Evolutionary conservation across 2,888 invertebrate genomes (phyloP).

Genomic region (Thumatha senex): DNA sequence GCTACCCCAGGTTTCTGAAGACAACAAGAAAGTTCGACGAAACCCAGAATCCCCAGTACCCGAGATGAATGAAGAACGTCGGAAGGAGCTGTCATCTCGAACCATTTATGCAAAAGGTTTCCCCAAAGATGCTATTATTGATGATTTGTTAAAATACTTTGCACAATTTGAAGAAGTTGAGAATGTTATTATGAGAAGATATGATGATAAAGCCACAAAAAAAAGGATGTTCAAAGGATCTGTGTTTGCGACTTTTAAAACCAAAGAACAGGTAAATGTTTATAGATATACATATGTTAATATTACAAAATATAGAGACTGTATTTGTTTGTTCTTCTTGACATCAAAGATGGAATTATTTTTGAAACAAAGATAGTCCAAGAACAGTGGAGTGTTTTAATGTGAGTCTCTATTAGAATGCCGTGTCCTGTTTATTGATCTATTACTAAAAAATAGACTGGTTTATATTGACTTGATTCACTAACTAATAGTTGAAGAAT

Average conservation of each 20-base stretch:
- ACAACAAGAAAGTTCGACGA: conserved; percentile 88
- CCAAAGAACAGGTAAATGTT: conserved; percentile 84
- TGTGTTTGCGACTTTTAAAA: conserved; percentile 93
- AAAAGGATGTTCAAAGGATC: conserved; percentile 94
- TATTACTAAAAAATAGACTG: too few relatives aligned
- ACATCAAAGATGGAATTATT: too few relatives aligned
- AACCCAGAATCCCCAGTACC: conserved; percentile 90
- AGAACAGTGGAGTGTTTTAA: too few relatives aligned
- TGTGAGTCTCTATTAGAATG: too few relatives aligned
- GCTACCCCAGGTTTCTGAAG: conserved; percentile 83
- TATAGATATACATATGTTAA: not conserved
- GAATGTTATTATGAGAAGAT: conserved; percentile 86
- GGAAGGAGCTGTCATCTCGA: conserved; percentile 88
- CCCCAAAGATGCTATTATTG: conserved; percentile 86
- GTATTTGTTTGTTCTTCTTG: too few relatives aligned
- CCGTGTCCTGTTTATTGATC: too few relatives aligned
- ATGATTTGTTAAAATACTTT: conserved; percentile 89
- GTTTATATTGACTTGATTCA: too few relatives aligned
- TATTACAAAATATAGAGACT: too few relatives aligned
- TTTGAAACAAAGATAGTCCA: too few relatives aligned
- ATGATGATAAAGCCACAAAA: conserved; percentile 85
- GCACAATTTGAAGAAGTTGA: conserved; percentile 87
- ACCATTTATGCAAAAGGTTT: conserved; percentile 96
- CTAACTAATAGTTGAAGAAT: too few relatives aligned
- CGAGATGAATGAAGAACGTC: conserved; percentile 91